Percentiles rank a stretch among this genome's conserved stretches.
Conservation (phyloP, 2,113 vertebrate species). For the Zosterops pallidus region DNA sequence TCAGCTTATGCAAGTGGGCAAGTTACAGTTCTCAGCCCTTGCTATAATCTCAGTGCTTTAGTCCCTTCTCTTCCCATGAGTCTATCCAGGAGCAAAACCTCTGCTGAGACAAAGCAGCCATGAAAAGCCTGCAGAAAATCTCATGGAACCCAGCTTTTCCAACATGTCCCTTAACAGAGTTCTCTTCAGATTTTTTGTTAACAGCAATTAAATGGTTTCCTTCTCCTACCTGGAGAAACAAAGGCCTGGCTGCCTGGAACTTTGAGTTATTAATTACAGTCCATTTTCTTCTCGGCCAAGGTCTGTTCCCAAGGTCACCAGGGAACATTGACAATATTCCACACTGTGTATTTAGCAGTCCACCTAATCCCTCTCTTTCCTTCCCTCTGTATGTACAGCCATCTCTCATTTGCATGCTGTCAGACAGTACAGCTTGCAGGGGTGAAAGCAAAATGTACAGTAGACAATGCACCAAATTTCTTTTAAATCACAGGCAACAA, state of each 20-base stretch:
- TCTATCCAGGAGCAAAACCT: not conserved
- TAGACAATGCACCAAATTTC: not conserved
- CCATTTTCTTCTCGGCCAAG: not conserved
- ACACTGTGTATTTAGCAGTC: not conserved
- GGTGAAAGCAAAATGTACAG: not conserved
- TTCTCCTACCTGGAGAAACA: not conserved
- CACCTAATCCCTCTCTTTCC: not conserved
- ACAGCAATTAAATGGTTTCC: not conserved
- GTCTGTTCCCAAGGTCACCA: not conserved
- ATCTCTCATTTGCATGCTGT: not conserved
- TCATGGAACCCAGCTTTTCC: not conserved
- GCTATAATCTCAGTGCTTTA: not conserved
- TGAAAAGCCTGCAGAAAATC: not conserved
- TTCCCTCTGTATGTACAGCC: not conserved
- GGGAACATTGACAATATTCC: not conserved
- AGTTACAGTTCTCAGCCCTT: not conserved
- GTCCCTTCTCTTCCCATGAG: not conserved
- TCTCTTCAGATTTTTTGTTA: not conserved
- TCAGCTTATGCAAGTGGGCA: not conserved
- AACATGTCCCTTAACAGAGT: not conserved
- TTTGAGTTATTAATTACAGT: not conserved
- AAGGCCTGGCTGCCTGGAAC: not conserved
- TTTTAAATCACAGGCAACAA: slow-evolving; percentile 2
- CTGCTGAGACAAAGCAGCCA: not conserved
- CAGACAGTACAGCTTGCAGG: slow-evolving; percentile 26